Conservation (phyloP, 2,797 vertebrate species). For the Poeciliopsis turneri region DNA sequence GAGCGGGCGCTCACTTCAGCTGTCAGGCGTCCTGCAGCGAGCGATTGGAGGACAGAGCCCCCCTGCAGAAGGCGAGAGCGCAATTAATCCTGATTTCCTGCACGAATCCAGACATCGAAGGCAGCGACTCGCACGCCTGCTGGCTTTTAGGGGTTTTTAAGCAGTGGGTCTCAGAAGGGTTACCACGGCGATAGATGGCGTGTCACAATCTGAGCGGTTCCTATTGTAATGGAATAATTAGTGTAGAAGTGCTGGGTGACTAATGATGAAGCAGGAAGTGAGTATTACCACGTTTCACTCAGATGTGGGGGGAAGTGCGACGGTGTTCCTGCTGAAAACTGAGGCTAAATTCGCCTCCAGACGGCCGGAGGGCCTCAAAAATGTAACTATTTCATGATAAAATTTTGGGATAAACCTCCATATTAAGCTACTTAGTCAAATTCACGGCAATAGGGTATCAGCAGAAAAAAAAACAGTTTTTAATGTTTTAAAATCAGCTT, state of each 20-base stretch:
- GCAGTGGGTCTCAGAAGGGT: background rate
- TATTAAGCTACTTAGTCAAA: background rate
- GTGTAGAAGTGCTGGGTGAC: background rate
- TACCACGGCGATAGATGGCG: background rate
- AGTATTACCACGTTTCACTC: background rate
- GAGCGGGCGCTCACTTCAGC: background rate
- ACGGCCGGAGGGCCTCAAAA: background rate
- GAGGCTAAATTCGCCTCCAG: background rate
- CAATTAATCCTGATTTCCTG: background rate
- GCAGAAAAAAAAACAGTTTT: background rate
- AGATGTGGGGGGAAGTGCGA: background rate
- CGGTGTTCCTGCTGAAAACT: background rate
- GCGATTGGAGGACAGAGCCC: background rate
- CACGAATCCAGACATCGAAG: background rate
- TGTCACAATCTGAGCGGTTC: background rate
- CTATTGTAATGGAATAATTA: background rate
- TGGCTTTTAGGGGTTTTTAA: slow-evolving; percentile 2
- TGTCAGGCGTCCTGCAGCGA: background rate
- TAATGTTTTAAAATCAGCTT: background rate
- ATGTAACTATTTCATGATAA: background rate
- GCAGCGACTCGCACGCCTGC: background rate
- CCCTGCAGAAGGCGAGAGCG: background rate
- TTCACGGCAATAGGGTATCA: background rate
- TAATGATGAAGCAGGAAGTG: background rate
- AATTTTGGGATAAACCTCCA: background rate